These are phyloP conservation scores for Manis crassicaudata DNA, from an alignment of 2,797 vertebrate species.

Conservation along the genomic window DNA sequence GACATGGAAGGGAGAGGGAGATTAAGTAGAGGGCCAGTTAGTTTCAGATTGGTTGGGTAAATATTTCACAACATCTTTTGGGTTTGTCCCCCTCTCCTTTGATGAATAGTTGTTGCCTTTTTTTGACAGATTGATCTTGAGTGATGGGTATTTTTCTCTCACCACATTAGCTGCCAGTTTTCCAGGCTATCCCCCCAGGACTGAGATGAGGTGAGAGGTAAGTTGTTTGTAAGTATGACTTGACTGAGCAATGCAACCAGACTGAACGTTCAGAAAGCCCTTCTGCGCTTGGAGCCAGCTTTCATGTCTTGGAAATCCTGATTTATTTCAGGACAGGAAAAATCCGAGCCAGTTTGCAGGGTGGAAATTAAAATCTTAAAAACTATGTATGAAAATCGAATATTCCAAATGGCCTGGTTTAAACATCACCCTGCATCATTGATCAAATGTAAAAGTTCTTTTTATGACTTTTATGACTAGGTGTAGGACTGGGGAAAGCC, in stretches of 20 bases:
- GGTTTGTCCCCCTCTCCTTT: constrained; percentile 76
- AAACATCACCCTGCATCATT: constrained; percentile 78
- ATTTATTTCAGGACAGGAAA: constrained; percentile 80
- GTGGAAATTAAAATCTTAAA: constrained; percentile 83
- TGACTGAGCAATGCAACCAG: constrained; percentile 75
- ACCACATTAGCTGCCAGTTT: constrained; percentile 83
- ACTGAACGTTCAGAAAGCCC: constrained; percentile 70
- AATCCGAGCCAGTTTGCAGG: constrained; percentile 63
- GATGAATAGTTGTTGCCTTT: constrained; percentile 82
- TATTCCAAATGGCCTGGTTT: constrained; percentile 79
- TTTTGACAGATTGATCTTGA: constrained; percentile 84
- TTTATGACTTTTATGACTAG: constrained; percentile 69
- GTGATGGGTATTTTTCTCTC: constrained; percentile 81
- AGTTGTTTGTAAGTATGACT: constrained; percentile 81
- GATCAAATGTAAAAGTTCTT: constrained; percentile 82
- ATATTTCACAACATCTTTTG: constrained; percentile 76
- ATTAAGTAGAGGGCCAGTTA: constrained; percentile 80
- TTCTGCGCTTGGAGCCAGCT: constrained; percentile 71
- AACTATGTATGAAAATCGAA: constrained; percentile 77
- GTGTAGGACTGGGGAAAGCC: constrained; percentile 77
- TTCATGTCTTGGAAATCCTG: constrained; percentile 79
- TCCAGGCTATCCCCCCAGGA: constrained; percentile 78
- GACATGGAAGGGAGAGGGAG: constrained; percentile 66
- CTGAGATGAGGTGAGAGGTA: constrained; percentile 85
- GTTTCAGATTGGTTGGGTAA: constrained; percentile 81